Evolutionary conservation across 2,113 vertebrate genomes (phyloP).

Genomic region (Lota lota): DNA sequence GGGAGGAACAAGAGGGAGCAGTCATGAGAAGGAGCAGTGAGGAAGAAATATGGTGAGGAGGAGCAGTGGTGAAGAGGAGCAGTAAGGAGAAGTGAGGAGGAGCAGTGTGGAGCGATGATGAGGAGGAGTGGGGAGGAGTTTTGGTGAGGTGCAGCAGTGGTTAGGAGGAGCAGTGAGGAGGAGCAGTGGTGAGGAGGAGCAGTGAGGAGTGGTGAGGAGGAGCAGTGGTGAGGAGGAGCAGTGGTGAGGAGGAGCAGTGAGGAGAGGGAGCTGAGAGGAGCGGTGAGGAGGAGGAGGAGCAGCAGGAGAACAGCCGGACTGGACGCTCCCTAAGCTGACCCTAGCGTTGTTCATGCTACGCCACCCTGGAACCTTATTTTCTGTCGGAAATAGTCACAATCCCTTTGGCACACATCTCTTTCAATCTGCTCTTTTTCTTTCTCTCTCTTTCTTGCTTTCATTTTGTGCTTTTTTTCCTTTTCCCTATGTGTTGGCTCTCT

Average conservation of each 20-base stretch:
- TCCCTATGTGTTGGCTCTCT: conserved; percentile 26
- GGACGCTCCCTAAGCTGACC: conserved; percentile 46
- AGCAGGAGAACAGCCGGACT: background rate
- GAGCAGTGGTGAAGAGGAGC: too few species aligned
- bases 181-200: too few species aligned
- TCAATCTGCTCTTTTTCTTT: conserved; percentile 49
- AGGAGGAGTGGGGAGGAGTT: too few species aligned
- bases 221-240: too few species aligned
- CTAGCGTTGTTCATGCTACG: conserved; percentile 49
- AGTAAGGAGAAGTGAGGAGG: too few species aligned
- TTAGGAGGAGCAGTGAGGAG: too few species aligned
- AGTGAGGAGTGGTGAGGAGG: too few species aligned
- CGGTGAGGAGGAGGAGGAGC: background rate
- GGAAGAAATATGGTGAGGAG: conserved; percentile 15
- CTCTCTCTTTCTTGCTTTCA: conserved; percentile 33
- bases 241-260: too few species aligned
- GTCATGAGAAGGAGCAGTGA: conserved; percentile 45
- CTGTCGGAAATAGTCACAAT: conserved; percentile 42
- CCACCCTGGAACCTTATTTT: conserved; percentile 59
- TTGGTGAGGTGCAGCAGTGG: too few species aligned
- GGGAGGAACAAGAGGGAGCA: too few species aligned
- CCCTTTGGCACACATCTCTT: conserved; percentile 57
- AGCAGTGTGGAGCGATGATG: too few species aligned
- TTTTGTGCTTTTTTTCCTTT: background rate
- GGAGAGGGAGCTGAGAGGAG: too few species aligned